Percentiles rank a stretch among this genome's conserved stretches.
phyloP scores from a whole-genome alignment of 2,888 invertebrate genomes.

The Leptinotarsa haldemani region DNA sequence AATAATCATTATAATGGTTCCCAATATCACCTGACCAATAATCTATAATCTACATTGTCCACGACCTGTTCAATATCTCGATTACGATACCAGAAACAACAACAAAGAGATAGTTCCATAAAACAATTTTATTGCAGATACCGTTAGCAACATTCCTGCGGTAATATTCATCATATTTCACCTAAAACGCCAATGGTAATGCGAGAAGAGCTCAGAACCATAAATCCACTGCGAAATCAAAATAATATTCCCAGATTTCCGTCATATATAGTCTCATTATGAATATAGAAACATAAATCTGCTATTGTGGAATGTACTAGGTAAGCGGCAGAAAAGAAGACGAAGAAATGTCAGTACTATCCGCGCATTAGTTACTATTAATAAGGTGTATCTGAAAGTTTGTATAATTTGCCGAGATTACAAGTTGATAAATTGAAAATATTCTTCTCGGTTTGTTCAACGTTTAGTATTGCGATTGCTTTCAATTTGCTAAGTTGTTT shows the following conservation, averaged over 20 bases:
- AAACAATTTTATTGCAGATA: slow-evolving; percentile 38
- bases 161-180: slow-evolving; percentile 47
- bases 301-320: slow-evolving; percentile 51
- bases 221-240: slow-evolving; percentile 50
- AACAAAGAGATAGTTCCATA: slow-evolving; percentile 26
- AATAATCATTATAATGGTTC: not conserved
- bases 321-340: slow-evolving; percentile 37
- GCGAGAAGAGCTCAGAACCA: slow-evolving; percentile 42
- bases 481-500: slow-evolving; percentile 24
- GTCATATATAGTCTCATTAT: slow-evolving; percentile 59
- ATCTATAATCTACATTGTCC: slow-evolving; percentile 2
- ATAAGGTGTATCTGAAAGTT: slow-evolving; percentile 45
- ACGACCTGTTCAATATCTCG: slow-evolving; percentile 3
- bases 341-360: slow-evolving; percentile 42
- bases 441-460: slow-evolving; percentile 35
- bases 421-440: slow-evolving; percentile 46
- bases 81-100: slow-evolving; percentile 19
- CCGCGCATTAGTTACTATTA: slow-evolving; percentile 44
- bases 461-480: slow-evolving; percentile 17
- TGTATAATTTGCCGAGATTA: slow-evolving; percentile 49
- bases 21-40: slow-evolving; percentile 3
- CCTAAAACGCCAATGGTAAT: slow-evolving; percentile 42
- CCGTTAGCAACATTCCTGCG: slow-evolving; percentile 44
- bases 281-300: slow-evolving; percentile 59
- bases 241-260: slow-evolving; percentile 54